These are phyloP conservation scores for Ophion costatus DNA, from an alignment of 2,888 invertebrate species.

Conservation along the genomic window DNA sequence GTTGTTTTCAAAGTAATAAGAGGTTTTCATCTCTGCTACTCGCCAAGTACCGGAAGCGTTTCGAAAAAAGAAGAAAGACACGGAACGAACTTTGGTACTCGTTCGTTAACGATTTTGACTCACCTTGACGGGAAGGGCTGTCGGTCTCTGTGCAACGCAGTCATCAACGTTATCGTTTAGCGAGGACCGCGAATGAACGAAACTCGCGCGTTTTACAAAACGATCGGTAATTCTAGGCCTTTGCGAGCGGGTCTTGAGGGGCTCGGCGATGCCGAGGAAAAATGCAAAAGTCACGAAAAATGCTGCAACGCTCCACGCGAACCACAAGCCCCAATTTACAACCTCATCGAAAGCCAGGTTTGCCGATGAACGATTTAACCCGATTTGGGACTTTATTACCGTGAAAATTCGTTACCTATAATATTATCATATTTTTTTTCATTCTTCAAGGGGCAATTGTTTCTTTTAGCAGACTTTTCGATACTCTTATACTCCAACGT, in stretches of 20 bases:
- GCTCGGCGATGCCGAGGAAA: slow-evolving; percentile 77
- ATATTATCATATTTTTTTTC: neutral
- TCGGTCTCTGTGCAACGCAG: slow-evolving; percentile 65
- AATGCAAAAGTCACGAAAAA: slow-evolving; percentile 77
- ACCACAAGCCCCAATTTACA: slow-evolving; percentile 79
- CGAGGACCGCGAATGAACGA: slow-evolving; percentile 65
- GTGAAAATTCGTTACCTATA: slow-evolving; percentile 6
- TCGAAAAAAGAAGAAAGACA: neutral
- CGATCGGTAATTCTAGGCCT: slow-evolving; percentile 49
- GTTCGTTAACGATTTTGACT: slow-evolving; percentile 66
- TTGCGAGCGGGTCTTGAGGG: slow-evolving; percentile 71
- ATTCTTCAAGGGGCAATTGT: neutral
- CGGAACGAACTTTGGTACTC: neutral
- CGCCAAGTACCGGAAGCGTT: slow-evolving; percentile 8
- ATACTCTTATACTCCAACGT: neutral
- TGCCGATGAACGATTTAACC: slow-evolving; percentile 39
- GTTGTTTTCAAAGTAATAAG: neutral
- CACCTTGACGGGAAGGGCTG: slow-evolving; percentile 73
- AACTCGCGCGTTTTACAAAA: slow-evolving; percentile 56
- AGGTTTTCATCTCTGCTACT: slow-evolving; percentile 16
- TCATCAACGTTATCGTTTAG: slow-evolving; percentile 51
- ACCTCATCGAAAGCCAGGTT: slow-evolving; percentile 80
- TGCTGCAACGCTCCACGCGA: slow-evolving; percentile 75
- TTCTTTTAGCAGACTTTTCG: neutral
- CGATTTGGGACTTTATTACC: neutral